Base-by-base conservation (phyloP, 2,113 vertebrate species). In the Nothobranchius kuhntae region DNA sequence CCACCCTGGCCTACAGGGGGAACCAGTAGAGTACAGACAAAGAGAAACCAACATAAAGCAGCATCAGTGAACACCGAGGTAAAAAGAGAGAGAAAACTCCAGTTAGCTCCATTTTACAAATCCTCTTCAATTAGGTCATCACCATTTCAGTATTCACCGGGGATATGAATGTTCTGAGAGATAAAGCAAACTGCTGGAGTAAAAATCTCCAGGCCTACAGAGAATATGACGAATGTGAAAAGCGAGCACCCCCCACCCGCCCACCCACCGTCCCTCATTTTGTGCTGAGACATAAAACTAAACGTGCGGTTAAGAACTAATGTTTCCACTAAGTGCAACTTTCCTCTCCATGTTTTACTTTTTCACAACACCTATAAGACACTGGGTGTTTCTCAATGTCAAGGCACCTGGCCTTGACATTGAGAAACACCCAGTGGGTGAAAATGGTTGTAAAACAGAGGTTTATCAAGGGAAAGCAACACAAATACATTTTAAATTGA, bases 111-210 rank as follows among this genome's bases (percentile, higher is more conserved):
- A 71, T 71, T 81, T 78, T 73, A 61, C 73, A 84, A 81, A 86
- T 83, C 45, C 61, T 73, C 57, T 59, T 48, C 83, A 85, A 85
- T 84, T 64, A 80, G 78, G 80, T 78, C 75, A 81, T 60, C 67
- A 63, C 45, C 56, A 70, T 81, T 79, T 78, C 42, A 68, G 66
- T 74, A 56, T 68, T 75, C 80, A 77, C 58, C 51, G 26, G 51
- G 61, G 72, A 72, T 54, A 50, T 17, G 24, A 62, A 66, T 52
- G 53, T 21, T 71, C 73, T 80, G 21, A 68, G 50, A 73, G 61
- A 80, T 73, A 75, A 70, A 55, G 6, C 0, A 76, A 70, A 71
- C 17, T 67, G 66, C 57, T 24, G 44, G 48, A 36, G 38, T 44
- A 40, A 30, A 62, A 63, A 55, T 44, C n/a, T 42, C 40, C 11